Base-by-base conservation (phyloP, 2,888 invertebrate species). In the Troides aeacus region DNA sequence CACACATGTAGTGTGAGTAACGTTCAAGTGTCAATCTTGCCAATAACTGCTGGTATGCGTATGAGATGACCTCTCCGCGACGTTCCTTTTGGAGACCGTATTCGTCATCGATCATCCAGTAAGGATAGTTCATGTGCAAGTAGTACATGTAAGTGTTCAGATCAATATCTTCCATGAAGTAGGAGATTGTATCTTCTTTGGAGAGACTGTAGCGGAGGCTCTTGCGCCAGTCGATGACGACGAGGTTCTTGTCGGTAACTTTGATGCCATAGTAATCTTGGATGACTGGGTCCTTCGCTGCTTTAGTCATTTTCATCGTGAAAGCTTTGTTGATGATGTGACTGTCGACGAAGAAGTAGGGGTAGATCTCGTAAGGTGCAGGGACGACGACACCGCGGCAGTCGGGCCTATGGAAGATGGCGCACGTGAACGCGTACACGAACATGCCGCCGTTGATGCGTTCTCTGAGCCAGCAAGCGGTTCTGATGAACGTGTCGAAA, bases 131-230 rank as follows among this genome's bases (percentile, higher is more conserved):
- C 82, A 95, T 89, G 80, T 94, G 94, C 84, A 93, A 90, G 84
- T 95, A 94, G 87, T 94, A 95, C 89, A 95, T 95, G 91, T 94
- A 95, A 18, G 94, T 87, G 86, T 96, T 96, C 18, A 97, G 89
- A 73, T 96, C 96, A 66, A 97, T 89, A 82, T 97, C 97, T 82
- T 97, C 96, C 24, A 94, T 94, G 90, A 95, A 97, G 86, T 97
- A 97, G 62, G 93, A 89, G 72, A 96, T 78, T 36, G 90, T 88
- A 79, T 95, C 94, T 68, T 95, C 94, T 63, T 94, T 90, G 77
- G 94, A 92, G 57, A 94, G 73, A 42, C 94, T 87, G 73, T 93
- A 90, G 73, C 94, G 93, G 71, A 93, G 86, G 62, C 94, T 94
- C 74, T 95, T 94, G 82, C 95, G 95, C 92, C 96, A 96, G 70